Evolutionary conservation across 2,888 invertebrate species (phyloP), one percentile per base, ranked within the genome.

Genomic region (Aphrophora alni): DNA sequence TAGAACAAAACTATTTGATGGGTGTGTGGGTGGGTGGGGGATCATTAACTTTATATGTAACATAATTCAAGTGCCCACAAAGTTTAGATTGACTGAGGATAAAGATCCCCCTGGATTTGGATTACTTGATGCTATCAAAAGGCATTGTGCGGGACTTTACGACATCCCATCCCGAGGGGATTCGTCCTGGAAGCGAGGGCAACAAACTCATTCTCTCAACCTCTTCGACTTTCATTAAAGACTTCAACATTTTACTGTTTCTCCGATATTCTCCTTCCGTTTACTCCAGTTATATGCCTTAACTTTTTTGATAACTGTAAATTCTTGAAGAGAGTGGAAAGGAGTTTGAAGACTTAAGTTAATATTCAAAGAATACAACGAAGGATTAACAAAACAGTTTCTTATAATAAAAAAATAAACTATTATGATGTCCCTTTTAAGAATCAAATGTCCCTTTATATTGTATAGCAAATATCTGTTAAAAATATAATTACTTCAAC

Each of bases 151-250:
- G 59, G 59, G 21, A 59, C 59, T 59, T 59, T 59, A 59, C 59
- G 59, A 59, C 44, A 44, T 59, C 59, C 14, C 59, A 59, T 59
- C 59, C 59, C 59, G 21, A 59, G 59, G 59, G 59, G 21, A 21
- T 59, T 59, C 10, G 21, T 59, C 59, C 21, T 59, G 59, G 59
- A 10, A 44, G 14, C 44, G 44, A 44, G 44, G 59, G 59, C 59
- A 59, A 59, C 59, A 59, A 59, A 59, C 59, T 21, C 59, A 59
- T 59, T 59, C 59, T 59, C 59, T 59, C 59, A 59, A 59, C 59
- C 59, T 59, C 59, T 59, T 59, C 21, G 59, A 59, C 59, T 59
- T 59, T 59, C 59, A 59, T 59, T 59, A 21, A 59, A 59, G 59
- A 59, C 59, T 59, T 21, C 59, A 59, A 59, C 59, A 59, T 59